A percentile compares a stretch with the other conserved stretches of the same genome.
phyloP scores from a whole-genome alignment of 2,888 invertebrate genomes.

The Sylvicola cinctus region DNA sequence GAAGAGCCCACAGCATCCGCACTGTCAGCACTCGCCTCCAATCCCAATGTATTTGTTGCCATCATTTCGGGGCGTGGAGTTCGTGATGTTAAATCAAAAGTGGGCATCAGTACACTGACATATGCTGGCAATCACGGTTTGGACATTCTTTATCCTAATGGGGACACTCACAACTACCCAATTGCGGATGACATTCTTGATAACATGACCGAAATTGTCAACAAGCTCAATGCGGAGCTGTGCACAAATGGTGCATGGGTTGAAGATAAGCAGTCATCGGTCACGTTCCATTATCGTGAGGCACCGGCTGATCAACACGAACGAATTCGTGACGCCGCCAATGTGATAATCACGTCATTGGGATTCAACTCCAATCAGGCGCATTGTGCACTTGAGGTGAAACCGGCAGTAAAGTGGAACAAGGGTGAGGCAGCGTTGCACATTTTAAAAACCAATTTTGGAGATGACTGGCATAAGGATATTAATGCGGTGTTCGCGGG shows the following conservation, averaged over 20 bases:
- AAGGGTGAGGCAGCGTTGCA: constrained; percentile 81
- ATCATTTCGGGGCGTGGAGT: constrained; percentile 74
- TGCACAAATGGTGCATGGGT: constrained; percentile 82
- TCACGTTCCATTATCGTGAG: constrained; percentile 77
- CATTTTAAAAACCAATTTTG: constrained; percentile 73
- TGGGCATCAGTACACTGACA: constrained; percentile 75
- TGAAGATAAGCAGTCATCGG: constrained; percentile 69
- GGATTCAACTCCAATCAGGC: constrained; percentile 64
- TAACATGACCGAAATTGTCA: constrained; percentile 55
- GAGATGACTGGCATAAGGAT: constrained; percentile 78
- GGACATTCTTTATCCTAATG: constrained; percentile 76
- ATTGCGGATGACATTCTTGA: constrained; percentile 72
- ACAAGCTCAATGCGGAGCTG: constrained; percentile 62
- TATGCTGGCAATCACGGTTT: constrained; percentile 80
- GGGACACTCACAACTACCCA: constrained; percentile 75
- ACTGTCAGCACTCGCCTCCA: too few relatives aligned
- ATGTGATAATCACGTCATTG: constrained; percentile 45
- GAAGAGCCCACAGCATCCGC: too few relatives aligned
- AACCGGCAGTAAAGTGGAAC: constrained; percentile 81
- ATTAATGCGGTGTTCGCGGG: constrained; percentile 79
- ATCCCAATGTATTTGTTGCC: constrained; percentile 73
- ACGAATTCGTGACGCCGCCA: constrained; percentile 46
- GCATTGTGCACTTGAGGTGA: constrained; percentile 72
- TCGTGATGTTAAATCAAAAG: constrained; percentile 75
- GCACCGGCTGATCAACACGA: constrained; percentile 48